Evolutionary conservation across 53 echinoderm and acorn worm species (phyloP), one percentile per base, ranked within the genome.

Genomic region (Zoroaster sp.): DNA sequence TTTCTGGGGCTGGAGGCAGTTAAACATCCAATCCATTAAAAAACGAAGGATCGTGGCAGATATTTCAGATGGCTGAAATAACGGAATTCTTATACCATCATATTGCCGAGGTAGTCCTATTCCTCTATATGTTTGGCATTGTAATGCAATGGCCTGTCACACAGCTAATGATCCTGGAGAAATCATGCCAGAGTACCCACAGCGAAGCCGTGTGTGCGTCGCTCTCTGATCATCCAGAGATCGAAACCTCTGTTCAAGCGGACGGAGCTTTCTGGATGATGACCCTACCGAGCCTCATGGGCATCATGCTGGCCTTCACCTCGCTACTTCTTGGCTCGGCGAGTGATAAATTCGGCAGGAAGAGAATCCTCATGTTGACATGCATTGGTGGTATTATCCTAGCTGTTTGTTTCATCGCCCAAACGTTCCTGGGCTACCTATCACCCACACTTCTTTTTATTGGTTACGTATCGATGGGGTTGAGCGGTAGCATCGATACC

Each of bases 331-430:
- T 93, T 3, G 96, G 96, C 32, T 88, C 93, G 14, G 83, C 86
- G 47, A 95, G 96, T 55, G 96, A 95, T 52, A 89, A 80, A 41
- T 87, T 83, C 41, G 96, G 96, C 4, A 83, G 93, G 33, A 91
- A 87, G 51, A 88, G 42, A 14, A 90, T 95, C 66, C 66, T 95
- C 79, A 63, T 93, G 39, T 36, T 95, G 39, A 93, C 93, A 23
- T 73, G 91, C 66, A 32, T 89, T 12, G 94, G 94, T 13, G 63
- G 45, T 15, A 69, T 87, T 33, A 12, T 86, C 30, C 67, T 91
- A 8, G 37, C 55, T 21, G 43, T 80, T 14, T 70, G 72, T 39
- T 75, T 91, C 46, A 66, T 95, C 14, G 14, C 83, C 0, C 91
- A 93, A 40, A 76, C 92, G 1, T n/a, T 72, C 36, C 75, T 81